Evolutionary conservation across 2,888 invertebrate genomes (phyloP), one percentile per base, ranked within the genome.

Genomic region (Zeuzera pyrina): DNA sequence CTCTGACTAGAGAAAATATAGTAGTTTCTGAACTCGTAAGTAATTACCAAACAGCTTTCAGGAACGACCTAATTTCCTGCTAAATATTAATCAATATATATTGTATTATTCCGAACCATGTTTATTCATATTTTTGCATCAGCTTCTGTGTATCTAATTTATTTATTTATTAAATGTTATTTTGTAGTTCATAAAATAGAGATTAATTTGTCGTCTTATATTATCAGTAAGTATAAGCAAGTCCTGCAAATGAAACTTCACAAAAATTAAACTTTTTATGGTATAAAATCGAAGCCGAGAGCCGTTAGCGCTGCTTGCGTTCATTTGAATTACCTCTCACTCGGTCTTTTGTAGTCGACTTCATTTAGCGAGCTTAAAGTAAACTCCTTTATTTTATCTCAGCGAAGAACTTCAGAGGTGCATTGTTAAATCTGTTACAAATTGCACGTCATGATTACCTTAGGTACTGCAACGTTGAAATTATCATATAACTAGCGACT

Each of bases 351-450:
- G 79, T 81, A 77, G 72, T 77, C 79, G 59, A 69, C 74, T 79
- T 78, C 79, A 78, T 83, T 83, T 79, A 77, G 68, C 63, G 67
- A 78, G 78, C 71, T 76, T 76, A 67, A 71, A 64, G 59, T 57
- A 52, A 65, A 61, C n/a, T 72, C 68, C 72, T 81, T 76, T 74
- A 70, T 77, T 79, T 78, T 58, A 52, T 47, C 39, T 58, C 47
- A 48, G 62, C 64, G 60, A 67, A 66, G 71, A 70, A 76, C 67
- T 77, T 76, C 69, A 77, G 65, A 70, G 76, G 68, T 76, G 77
- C 81, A 81, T 81, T 81, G 83, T 83, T 79, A 68, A 76, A 78
- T 72, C 66, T 59, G 74, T 77, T 77, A 79, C 78, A 79, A 81
- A 79, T 81, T 79, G 77, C 72, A 69, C 59, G 58, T 59, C 64